phyloP scores from a whole-genome alignment of 37 sponge, comb jelly and placozoan species.

The Bolinopsis microptera region DNA sequence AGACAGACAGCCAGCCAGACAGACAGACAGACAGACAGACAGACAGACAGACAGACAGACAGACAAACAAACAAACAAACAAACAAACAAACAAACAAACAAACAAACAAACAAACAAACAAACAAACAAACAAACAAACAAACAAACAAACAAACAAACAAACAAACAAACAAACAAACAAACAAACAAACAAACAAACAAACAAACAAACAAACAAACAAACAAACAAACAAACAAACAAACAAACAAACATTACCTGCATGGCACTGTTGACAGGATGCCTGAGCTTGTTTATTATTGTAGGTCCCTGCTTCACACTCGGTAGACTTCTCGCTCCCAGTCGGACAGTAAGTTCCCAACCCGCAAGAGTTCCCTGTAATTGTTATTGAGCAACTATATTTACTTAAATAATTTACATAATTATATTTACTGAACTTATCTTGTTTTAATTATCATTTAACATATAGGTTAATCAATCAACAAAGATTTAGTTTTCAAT shows the following conservation, averaged over 20 bases:
- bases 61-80: constrained; percentile 25
- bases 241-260: constrained; percentile 24
- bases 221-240: constrained; percentile 20
- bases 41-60: constrained; percentile 33
- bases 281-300: constrained; percentile 9
- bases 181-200: constrained; percentile 49
- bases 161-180: constrained; percentile 53
- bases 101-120: constrained; percentile 53
- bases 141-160: constrained; percentile 53
- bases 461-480: too few relatives aligned
- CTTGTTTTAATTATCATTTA: too few relatives aligned
- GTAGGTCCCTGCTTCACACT: constrained; percentile 64
- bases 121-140: constrained; percentile 53
- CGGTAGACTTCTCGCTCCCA: background rate
- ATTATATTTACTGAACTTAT: too few relatives aligned
- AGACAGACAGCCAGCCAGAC: background rate
- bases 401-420: too few relatives aligned
- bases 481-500: too few relatives aligned
- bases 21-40: constrained; percentile 46
- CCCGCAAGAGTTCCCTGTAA: constrained; percentile 12
- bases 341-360: constrained; percentile 36
- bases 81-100: constrained; percentile 53
- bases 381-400: too few relatives aligned
- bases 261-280: constrained; percentile 46
- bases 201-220: constrained; percentile 53